Base-by-base conservation (phyloP, 2,888 invertebrate genomes). In the Tinea semifulvella region DNA sequence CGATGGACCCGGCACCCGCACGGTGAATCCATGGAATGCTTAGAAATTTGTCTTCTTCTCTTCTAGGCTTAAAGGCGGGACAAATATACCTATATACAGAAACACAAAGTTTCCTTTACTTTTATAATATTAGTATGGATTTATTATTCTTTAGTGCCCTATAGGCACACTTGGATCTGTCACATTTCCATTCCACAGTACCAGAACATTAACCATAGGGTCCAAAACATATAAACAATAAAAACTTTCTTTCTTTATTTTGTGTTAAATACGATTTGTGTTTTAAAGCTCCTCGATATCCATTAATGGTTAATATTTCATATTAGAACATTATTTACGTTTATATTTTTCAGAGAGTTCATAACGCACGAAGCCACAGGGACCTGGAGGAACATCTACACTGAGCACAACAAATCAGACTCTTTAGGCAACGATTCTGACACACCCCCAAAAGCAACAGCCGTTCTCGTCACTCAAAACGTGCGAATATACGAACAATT, bases 311-410 rank as follows among this genome's bases (percentile, higher is more conserved):
- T n/a, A n/a, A n/a, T n/a, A n/a, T n/a, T n/a, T n/a, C n/a, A n/a
- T n/a, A n/a, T n/a, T n/a, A n/a, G n/a, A n/a, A n/a, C n/a, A n/a
- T 19, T 10, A 19, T 20, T 17, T 19, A 2, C 20, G 27, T 16
- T 46, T 45, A 19, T 11, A 20, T 8, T 5, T 58, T 52, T 7
- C 64, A 80, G 80, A 1, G 80, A 80, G 48, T 80, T 76, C 48
- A 60, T 63, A 11, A 72, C 71, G 11, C 69, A 75, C 49, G 80
- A 77, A 60, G 77, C 66, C 1, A 77, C 79, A 2, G 79, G 75
- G 1, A 75, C 80, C 16, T 80, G 79, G 80, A 75, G 72, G 51
- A 76, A 69, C 46, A 66, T 77, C 42, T 80, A 80, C 28, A 80
- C 75, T 47, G 71, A 79, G 31, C 76, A 77, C 46, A 77, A 80